A percentile compares a stretch with the other conserved stretches of the same genome.
These are phyloP conservation scores for Xanthorhoe spadicearia DNA, from an alignment of 2,888 invertebrate species.

Conservation along the genomic window DNA sequence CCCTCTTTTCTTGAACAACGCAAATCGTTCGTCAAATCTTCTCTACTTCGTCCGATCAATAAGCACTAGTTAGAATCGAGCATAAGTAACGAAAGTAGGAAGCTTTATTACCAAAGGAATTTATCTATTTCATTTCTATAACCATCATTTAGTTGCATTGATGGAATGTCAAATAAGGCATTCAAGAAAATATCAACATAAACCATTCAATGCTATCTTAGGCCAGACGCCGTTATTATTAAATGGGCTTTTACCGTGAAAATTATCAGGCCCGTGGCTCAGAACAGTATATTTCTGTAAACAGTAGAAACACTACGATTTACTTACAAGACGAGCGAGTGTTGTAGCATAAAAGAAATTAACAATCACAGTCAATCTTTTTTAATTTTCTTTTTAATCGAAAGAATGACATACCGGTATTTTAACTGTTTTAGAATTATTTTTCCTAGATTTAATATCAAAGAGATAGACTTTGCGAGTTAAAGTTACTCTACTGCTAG, in stretches of 20 bases:
- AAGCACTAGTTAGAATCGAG: not conserved
- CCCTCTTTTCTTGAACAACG: too few relatives aligned
- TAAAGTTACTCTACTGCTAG: slow-evolving; percentile 11
- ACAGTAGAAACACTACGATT: slow-evolving; percentile 9
- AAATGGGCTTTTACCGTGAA: slow-evolving; percentile 61
- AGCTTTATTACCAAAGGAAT: not conserved
- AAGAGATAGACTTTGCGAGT: not conserved
- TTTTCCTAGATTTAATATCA: too few relatives aligned
- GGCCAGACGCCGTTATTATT: slow-evolving; percentile 44
- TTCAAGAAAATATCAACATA: slow-evolving; percentile 20
- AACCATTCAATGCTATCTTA: slow-evolving; percentile 24
- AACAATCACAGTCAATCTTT: not conserved
- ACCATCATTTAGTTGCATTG: slow-evolving; percentile 3
- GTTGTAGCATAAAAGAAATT: not conserved
- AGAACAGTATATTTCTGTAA: slow-evolving; percentile 4
- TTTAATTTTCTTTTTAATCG: too few relatives aligned
- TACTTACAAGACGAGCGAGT: not conserved
- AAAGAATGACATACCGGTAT: too few relatives aligned
- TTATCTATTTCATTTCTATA: not conserved
- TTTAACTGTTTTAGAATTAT: too few relatives aligned
- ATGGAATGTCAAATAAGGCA: slow-evolving; percentile 23
- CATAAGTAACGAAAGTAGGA: not conserved
- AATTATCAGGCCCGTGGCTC: slow-evolving; percentile 58
- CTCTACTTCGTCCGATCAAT: too few relatives aligned
- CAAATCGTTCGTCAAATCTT: too few relatives aligned